These are phyloP conservation scores for Dascyllus trimaculatus DNA, from an alignment of 2,113 vertebrate species.

Conservation along the genomic window DNA sequence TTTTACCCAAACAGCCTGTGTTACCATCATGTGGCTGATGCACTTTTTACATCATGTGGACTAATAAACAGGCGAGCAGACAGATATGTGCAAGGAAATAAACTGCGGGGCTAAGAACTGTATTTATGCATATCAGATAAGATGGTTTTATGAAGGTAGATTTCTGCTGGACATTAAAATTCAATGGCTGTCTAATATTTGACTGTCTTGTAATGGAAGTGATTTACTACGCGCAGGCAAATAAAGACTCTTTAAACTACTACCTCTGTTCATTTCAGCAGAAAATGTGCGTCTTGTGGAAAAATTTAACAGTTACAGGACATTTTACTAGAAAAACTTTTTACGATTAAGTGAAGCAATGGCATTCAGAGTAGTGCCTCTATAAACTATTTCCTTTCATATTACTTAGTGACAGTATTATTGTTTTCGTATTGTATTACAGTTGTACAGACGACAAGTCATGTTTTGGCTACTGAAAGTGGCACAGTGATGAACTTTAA, in stretches of 20 bases:
- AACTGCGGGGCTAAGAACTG: slow-evolving; percentile 4
- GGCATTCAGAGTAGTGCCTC: slow-evolving; percentile 37
- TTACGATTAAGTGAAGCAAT: slow-evolving; percentile 17
- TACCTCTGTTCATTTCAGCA: slow-evolving; percentile 17
- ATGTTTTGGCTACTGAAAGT: slow-evolving; percentile 7
- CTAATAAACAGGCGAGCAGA: slow-evolving; percentile 27
- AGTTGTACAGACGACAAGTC: slow-evolving; percentile 19
- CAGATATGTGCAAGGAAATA: slow-evolving; percentile 12
- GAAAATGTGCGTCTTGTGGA: slow-evolving; percentile 16
- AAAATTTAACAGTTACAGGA: background rate
- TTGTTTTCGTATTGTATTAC: slow-evolving; percentile 9
- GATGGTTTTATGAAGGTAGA: background rate
- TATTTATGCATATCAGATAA: background rate
- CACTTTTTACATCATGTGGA: slow-evolving; percentile 39
- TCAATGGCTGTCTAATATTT: slow-evolving; percentile 8
- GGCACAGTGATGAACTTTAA: background rate
- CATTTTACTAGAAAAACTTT: slow-evolving; percentile 26
- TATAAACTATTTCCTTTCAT: slow-evolving; percentile 37
- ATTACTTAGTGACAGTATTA: slow-evolving; percentile 8
- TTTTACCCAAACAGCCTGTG: slow-evolving; percentile 33
- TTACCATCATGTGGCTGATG: slow-evolving; percentile 44
- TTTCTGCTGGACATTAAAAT: slow-evolving; percentile 1
- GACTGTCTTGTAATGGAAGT: background rate
- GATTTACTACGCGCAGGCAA: background rate
- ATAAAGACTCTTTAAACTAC: slow-evolving; percentile 7